phyloP scores from a whole-genome alignment of 2,113 vertebrate genomes.

The Microcebus tavaratra region DNA sequence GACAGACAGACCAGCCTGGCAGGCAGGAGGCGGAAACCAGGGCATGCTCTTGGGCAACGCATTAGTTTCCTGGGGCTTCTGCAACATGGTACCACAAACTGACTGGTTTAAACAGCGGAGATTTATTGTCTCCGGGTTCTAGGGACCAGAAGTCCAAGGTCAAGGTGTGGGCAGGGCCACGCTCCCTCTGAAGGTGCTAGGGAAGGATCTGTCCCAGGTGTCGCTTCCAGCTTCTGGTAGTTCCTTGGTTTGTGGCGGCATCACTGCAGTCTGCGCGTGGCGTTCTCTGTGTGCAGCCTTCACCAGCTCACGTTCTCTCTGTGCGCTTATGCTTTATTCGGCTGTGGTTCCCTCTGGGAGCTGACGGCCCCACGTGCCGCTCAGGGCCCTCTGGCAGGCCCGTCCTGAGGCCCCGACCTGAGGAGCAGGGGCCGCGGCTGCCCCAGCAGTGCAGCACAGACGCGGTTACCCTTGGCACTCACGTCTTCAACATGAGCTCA shows the following conservation, averaged over 20 bases:
- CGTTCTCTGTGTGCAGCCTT: too few relatives aligned
- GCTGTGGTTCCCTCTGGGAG: not conserved
- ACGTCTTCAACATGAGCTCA: accelerated
- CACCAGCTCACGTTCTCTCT: too few relatives aligned
- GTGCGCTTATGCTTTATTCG: not conserved
- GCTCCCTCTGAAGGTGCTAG: not conserved
- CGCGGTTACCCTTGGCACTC: accelerated
- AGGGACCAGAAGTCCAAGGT: not conserved
- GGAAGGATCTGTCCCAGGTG: not conserved
- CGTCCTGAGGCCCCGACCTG: not conserved
- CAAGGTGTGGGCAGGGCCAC: accelerated
- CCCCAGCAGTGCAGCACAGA: not conserved
- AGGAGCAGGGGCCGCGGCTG: not conserved
- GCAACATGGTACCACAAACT: not conserved
- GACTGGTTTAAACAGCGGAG: not conserved
- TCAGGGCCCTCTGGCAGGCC: too few relatives aligned
- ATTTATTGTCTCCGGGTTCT: too few relatives aligned
- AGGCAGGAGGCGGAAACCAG: too few relatives aligned
- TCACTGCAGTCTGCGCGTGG: accelerated
- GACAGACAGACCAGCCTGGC: not conserved
- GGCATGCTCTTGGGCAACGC: not conserved
- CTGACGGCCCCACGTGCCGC: not conserved
- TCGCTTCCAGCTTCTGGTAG: not conserved
- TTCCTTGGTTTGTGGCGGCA: not conserved
- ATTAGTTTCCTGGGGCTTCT: not conserved